phyloP scores from a whole-genome alignment of 2,113 vertebrate genomes.

The Onychostoma macrolepis region DNA sequence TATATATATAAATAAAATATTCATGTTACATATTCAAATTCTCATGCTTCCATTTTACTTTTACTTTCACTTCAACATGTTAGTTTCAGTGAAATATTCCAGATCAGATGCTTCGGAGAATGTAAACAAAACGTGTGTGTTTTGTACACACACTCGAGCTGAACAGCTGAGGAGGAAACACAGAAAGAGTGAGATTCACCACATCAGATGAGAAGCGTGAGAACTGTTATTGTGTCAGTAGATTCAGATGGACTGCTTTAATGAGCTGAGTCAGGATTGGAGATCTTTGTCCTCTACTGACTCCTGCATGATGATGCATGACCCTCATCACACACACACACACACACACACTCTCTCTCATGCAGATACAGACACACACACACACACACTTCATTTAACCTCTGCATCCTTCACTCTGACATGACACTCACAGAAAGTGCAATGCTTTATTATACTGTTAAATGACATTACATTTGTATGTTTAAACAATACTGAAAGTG shows the following conservation, averaged over 20 bases:
- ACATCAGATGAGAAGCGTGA: neutral
- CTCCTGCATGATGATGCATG: neutral
- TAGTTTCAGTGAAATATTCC: neutral
- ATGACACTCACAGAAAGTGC: too few relatives aligned
- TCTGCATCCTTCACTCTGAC: too few relatives aligned
- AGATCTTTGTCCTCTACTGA: neutral
- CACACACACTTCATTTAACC: too few relatives aligned
- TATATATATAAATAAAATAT: too few relatives aligned
- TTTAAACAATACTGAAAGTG: too few relatives aligned
- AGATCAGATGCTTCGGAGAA: neutral
- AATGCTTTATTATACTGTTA: too few relatives aligned
- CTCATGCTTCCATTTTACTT: neutral
- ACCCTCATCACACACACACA: neutral
- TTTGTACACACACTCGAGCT: neutral
- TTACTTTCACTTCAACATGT: neutral
- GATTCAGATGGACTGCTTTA: neutral
- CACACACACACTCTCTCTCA: neutral
- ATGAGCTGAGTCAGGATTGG: neutral
- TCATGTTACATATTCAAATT: too few relatives aligned
- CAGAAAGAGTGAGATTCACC: neutral
- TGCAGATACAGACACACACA: neutral
- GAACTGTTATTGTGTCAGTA: neutral
- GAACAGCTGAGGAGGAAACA: neutral
- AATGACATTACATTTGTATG: too few relatives aligned
- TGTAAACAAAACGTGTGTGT: neutral